These are phyloP conservation scores for Tiphia femorata DNA, from an alignment of 2,888 invertebrate genomes.

Conservation along the genomic window DNA sequence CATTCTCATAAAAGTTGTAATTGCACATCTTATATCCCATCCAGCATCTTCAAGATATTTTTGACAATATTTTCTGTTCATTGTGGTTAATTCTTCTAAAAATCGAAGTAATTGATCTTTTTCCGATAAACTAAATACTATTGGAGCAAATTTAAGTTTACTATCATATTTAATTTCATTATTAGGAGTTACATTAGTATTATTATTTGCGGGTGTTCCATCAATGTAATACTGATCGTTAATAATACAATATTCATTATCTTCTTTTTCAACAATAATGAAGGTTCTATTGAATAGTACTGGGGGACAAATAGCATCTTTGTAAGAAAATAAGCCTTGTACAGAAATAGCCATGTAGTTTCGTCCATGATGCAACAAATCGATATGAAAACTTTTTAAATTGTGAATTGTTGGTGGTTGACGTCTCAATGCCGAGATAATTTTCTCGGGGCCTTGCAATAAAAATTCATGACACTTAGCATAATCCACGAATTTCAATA, in stretches of 20 bases:
- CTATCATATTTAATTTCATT: conserved; percentile 30
- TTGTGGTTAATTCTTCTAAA: conserved; percentile 57
- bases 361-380: conserved; percentile 52
- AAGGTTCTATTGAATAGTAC: conserved; percentile 61
- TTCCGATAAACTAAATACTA: conserved; percentile 55
- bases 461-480: conserved; percentile 64
- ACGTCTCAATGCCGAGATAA: conserved; percentile 54
- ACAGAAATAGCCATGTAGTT: conserved; percentile 52
- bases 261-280: conserved; percentile 57
- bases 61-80: conserved; percentile 55
- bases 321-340: conserved; percentile 60
- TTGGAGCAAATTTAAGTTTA: conserved; percentile 52
- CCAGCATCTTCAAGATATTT: conserved; percentile 52
- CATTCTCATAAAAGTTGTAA: conserved; percentile 57
- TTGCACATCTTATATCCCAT: conserved; percentile 62
- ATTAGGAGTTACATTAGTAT: conserved; percentile 24
- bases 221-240: conserved; percentile 65
- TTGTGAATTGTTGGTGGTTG: conserved; percentile 61
- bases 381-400: conserved; percentile 55
- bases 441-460: conserved; percentile 61
- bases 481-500: conserved; percentile 64
- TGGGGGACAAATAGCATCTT: conserved; percentile 49
- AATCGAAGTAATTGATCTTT: conserved; percentile 58
- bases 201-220: conserved; percentile 44
- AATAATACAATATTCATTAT: conserved; percentile 61